Evolutionary conservation across 2,113 vertebrate species (phyloP).

Genomic region (Diglossa brunneiventris): DNA sequence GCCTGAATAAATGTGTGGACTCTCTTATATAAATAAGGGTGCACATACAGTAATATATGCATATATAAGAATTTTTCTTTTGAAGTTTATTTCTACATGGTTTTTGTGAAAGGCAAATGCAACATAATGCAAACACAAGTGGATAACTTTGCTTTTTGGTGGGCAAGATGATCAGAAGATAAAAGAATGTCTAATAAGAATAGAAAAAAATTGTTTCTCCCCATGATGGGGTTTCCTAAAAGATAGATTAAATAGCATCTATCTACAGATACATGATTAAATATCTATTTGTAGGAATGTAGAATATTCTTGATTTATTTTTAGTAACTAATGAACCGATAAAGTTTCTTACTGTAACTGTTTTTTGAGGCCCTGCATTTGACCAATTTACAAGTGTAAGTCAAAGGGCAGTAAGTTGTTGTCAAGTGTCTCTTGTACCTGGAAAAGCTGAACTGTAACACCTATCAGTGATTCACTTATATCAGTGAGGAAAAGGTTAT

Average conservation of each 20-base stretch:
- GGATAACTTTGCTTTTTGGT: conserved; percentile 52
- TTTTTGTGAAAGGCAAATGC: neutral
- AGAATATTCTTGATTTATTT: neutral
- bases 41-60: neutral
- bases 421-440: conserved; percentile 5
- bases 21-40: conserved; percentile 16
- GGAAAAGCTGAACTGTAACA: conserved; percentile 1
- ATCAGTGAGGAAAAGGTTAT: neutral
- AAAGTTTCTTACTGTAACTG: neutral
- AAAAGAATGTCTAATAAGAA: neutral
- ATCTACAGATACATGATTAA: neutral
- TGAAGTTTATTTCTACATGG: neutral
- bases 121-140: conserved; percentile 36
- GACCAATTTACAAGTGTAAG: neutral
- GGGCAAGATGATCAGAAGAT: neutral
- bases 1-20: neutral
- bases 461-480: neutral
- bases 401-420: neutral
- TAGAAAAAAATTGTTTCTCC: neutral
- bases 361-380: neutral
- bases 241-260: neutral
- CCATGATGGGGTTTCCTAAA: neutral
- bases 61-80: neutral
- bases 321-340: conserved; percentile 6
- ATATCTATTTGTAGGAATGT: neutral